Evolutionary conservation across 2,113 vertebrate species (phyloP).

Genomic region (Tetrax tetrax): DNA sequence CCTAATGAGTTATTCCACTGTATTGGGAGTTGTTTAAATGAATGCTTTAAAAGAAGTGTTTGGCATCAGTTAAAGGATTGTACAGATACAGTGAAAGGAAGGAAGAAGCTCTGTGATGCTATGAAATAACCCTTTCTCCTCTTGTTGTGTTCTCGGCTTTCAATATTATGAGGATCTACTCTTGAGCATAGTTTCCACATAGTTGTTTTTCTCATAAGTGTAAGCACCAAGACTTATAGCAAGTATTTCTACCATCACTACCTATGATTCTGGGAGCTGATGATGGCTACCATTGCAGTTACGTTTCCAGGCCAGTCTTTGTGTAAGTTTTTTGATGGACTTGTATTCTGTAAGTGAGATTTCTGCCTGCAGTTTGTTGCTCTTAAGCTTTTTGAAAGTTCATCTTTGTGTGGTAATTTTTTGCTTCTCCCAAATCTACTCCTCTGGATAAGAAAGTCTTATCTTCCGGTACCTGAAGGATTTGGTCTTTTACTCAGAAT

Average conservation of each 20-base stretch:
- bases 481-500: background rate
- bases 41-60: background rate
- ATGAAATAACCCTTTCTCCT: background rate
- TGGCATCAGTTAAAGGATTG: background rate
- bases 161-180: background rate
- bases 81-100: background rate
- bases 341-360: background rate
- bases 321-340: background rate
- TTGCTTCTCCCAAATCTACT: background rate
- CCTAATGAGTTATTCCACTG: background rate
- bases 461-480: background rate
- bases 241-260: background rate
- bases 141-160: background rate
- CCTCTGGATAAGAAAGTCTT: background rate
- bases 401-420: background rate
- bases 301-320: background rate
- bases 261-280: background rate
- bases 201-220: background rate
- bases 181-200: background rate
- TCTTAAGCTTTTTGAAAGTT: background rate
- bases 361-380: background rate
- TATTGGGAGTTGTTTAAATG: background rate
- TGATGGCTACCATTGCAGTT: background rate
- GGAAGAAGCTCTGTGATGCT: background rate
- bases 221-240: background rate